phyloP scores from a whole-genome alignment of 2,888 invertebrate genomes.

The Adela reaumurella region DNA sequence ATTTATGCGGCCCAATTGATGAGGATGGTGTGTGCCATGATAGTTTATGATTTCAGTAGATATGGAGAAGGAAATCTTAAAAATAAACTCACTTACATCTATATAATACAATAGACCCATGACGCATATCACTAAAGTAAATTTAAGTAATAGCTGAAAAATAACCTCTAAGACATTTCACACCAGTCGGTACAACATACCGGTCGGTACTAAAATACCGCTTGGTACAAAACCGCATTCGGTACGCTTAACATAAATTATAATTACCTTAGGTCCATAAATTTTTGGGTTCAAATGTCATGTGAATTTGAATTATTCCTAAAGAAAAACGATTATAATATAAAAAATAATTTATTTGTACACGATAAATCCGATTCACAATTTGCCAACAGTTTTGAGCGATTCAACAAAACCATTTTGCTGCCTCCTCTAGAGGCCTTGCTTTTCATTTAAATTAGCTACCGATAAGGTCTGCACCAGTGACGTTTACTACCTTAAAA shows the following conservation, averaged over 20 bases:
- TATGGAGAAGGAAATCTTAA: not conserved
- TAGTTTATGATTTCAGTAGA: not conserved
- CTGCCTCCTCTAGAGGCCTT: too few species aligned
- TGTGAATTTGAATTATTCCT: not conserved
- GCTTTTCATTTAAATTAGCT: too few species aligned
- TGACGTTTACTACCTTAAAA: too few species aligned
- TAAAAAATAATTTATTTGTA: conserved; percentile 11
- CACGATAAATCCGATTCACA: not conserved
- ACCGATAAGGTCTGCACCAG: too few species aligned
- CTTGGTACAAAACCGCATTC: too few species aligned
- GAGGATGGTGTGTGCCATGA: not conserved
- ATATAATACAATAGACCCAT: not conserved
- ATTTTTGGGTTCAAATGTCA: not conserved
- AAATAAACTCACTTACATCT: not conserved
- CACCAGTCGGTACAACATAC: too few species aligned
- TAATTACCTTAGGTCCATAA: not conserved
- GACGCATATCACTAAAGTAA: not conserved
- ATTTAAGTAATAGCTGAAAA: not conserved
- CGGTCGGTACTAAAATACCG: too few species aligned
- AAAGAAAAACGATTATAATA: conserved; percentile 29
- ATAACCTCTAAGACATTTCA: too few species aligned
- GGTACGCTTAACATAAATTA: too few species aligned
- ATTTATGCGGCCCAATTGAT: not conserved
- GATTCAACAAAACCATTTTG: too few species aligned
- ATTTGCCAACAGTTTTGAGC: too few species aligned